Base-by-base conservation (phyloP, 2,888 invertebrate genomes). In the Oscheius sp. region DNA sequence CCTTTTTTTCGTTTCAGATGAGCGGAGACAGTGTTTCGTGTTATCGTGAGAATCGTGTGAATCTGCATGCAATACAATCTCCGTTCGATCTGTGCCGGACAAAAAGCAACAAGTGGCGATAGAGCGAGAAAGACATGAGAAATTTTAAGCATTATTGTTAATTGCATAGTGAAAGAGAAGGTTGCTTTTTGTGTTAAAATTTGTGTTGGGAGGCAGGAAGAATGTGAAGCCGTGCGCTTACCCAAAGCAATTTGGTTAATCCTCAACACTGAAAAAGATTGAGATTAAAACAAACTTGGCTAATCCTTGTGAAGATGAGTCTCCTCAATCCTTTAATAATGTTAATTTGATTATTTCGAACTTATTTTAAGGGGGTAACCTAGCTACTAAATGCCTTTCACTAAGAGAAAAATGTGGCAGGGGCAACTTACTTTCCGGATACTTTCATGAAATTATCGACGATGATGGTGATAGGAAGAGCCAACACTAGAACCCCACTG, bases 391-490 rank as follows among this genome's bases (percentile, higher is more conserved):
- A n/a, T n/a, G n/a, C n/a, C n/a, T n/a, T n/a, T n/a, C n/a, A n/a
- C n/a, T n/a, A n/a, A n/a, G n/a, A n/a, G n/a, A n/a, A n/a, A 42
- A 42, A n/a, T n/a, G n/a, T n/a, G n/a, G n/a, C n/a, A n/a, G n/a
- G n/a, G n/a, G n/a, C 6, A 61, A 80, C 81, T 76, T 52, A 79
- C 81, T 80, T 81, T 76, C 80, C 80, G 58, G 83, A 81, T 12
- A 83, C 83, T 72, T 82, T 83, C 83, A 85, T 83, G 65, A 84
- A 84, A 66, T 85, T 84, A 69, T 84, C 84, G 48, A 84, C 84
- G 66, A 84, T 84, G 68, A 85, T 84, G 20, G 84, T 84, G 79
- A 84, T 84, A 65, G 79, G 84, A 33, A 84, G 78, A 12, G 84
- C 84, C 31, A 84, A 77, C 1, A 85, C 84, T 25, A 84, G 70